Base-by-base conservation (phyloP, 2,113 vertebrate genomes). In the Corythornis vintsioides region DNA sequence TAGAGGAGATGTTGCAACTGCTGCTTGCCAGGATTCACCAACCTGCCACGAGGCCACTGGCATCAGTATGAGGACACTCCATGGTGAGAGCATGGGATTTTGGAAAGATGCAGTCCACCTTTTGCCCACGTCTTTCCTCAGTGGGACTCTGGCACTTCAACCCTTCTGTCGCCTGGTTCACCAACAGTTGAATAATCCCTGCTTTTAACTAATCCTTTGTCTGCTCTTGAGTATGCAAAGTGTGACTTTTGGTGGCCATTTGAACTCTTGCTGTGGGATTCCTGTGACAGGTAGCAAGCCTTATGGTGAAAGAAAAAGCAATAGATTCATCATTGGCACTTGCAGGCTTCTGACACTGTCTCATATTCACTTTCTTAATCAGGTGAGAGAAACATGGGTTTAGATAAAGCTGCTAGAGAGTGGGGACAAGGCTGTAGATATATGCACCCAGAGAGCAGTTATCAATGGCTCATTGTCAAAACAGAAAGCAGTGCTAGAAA, bases 301-400 rank as follows among this genome's bases (percentile, higher is more conserved):
- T 87, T 33, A 74, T 1, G 8, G 60, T 4, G 40, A 77, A 91
- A 56, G 56, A 74, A 91, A 96, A 91, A 67, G 94, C 92, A 94
- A 96, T 96, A 96, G 95, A 95, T 92, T 96, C 92, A 95, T 96
- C 95, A 95, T 0, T 64, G 88, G 86, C 93, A 11, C 95, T 90
- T 94, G 79, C 79, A 83, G 72, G 20, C 52, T 91, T 84, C 82
- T 95, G 92, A 95, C 94, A 88, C 19, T 56, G 72, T 40, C 90
- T 95, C 94, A 90, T 22, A 88, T 26, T 92, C 95, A 83, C 93
- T 86, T 86, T 48, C 88, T 47, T 96, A 95, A 96, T 94, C 95
- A 95, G 94, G 95, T 96, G 95, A 94, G 60, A 79, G 88, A 91
- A 92, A 95, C 88, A 67, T 7, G 56, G 93, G 67, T 86, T 85